Evolutionary conservation across 1,140 invertebrate genomes (phyloP), one percentile per base, ranked within the genome.

Genomic region (Pseudomyrmex dendroicus): DNA sequence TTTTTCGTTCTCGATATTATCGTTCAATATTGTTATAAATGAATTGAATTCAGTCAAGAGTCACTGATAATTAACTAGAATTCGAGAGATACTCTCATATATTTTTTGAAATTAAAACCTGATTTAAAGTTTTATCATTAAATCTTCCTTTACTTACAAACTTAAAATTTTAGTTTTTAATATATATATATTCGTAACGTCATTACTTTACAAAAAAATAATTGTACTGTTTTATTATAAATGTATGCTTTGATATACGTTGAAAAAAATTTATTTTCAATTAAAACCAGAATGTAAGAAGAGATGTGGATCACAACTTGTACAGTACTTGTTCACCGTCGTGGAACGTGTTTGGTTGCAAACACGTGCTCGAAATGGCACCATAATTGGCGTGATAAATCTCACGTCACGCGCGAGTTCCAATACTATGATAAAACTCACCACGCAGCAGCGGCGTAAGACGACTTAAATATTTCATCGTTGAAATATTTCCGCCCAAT

Each of bases 401-500:
- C 89, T 83, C 70, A 20, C 48, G n/a, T 73, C 62, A 20, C 56
- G 72, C 62, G 63, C 73, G 77, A 66, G 52, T 80, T 64, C 70
- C 77, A 68, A 84, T 82, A 80, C 63, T 52, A 73, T 67, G 84
- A 86, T 83, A 78, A 84, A 64, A 86, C 80, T 61, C 44, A 12
- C 66, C 59, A 46, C 20, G 73, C 44, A 5, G 35, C 35, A 35
- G 35, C 56, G 46, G 48, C 56, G 64, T 59, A 80, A 70, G 54
- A 66, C 54, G 76, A 80, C 76, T 80, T 80, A 70, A 80, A 80
- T 80, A 80, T 80, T 80, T 80, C 66, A 80, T 46, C 48, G 68
- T 44, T 89, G 86, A 92, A 89, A 92, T 92, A 90, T 91, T 89
- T 87, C 90, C 78, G 76, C 83, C 83, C 86, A 89, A 92, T 92